These are phyloP conservation scores for Drosophila mayri DNA, from an alignment of 1,140 invertebrate genomes.

Conservation along the genomic window DNA sequence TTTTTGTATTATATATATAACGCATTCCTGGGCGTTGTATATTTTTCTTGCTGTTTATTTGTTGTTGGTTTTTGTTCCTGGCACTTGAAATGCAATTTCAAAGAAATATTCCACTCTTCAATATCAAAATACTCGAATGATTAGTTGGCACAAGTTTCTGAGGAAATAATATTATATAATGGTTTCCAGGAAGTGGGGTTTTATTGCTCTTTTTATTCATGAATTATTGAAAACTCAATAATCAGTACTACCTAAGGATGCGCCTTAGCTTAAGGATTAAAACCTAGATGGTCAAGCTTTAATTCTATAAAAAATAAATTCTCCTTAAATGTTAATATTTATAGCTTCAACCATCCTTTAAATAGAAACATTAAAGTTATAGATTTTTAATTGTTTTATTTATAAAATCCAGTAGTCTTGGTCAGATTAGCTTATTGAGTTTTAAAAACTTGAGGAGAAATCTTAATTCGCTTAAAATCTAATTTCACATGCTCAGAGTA, in stretches of 20 bases:
- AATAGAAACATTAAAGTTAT: not conserved
- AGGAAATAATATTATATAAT: not conserved
- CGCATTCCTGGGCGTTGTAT: conserved; percentile 45
- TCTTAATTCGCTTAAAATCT: conserved; percentile 50
- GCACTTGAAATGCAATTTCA: conserved; percentile 65
- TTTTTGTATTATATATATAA: conserved; percentile 29
- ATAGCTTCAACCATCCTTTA: no score
- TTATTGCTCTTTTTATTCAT: not conserved
- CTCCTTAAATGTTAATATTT: no score
- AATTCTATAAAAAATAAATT: no score
- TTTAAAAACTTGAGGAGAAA: conserved; percentile 64
- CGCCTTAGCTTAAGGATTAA: no score
- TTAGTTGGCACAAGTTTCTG: conserved; percentile 1
- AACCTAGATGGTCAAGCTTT: no score
- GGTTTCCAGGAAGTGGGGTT: not conserved
- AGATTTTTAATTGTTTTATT: conserved; percentile 7
- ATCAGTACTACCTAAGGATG: not conserved
- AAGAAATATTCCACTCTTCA: conserved; percentile 62
- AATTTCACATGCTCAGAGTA: conserved; percentile 73
- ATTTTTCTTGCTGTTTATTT: conserved; percentile 31
- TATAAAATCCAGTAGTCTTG: conserved; percentile 14
- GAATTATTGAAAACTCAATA: not conserved
- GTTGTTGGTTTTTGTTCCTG: conserved; percentile 15
- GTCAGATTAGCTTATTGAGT: conserved; percentile 48
- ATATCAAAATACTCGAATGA: conserved; percentile 56